Conservation (phyloP, 2,113 vertebrate genomes). For the Melozone crissalis region DNA sequence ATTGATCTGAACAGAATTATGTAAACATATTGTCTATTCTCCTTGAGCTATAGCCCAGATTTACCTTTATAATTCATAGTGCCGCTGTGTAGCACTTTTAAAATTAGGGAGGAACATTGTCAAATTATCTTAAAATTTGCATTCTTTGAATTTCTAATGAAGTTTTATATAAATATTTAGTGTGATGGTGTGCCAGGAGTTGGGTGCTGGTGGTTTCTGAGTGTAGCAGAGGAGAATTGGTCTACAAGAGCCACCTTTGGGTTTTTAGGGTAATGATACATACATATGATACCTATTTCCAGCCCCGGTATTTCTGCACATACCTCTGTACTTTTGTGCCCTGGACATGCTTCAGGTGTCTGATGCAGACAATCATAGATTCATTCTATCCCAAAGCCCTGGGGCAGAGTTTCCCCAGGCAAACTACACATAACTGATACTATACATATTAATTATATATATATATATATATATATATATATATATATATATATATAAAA, state of each 20-base stretch:
- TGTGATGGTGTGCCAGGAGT: rapidly evolving
- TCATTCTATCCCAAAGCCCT: not conserved
- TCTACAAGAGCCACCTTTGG: too few species aligned
- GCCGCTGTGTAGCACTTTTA: not conserved
- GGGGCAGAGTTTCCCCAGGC: not conserved
- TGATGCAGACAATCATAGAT: not conserved
- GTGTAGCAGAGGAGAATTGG: not conserved
- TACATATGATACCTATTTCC: not conserved
- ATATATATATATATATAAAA: too few species aligned
- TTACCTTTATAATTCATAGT: not conserved
- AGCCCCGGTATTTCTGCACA: not conserved
- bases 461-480: too few species aligned
- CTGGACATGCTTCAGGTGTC: not conserved
- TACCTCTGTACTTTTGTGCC: not conserved
- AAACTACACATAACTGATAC: rapidly evolving
- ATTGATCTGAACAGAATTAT: slow-evolving; percentile 26
- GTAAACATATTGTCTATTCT: not conserved
- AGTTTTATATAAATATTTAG: not conserved
- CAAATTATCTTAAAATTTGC: not conserved
- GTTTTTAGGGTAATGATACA: not conserved
- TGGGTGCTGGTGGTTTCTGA: not conserved
- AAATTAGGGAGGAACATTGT: not conserved
- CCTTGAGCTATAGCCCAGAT: not conserved
- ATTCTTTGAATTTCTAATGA: not conserved
- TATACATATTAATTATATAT: too few species aligned